Evolutionary conservation across 2,797 vertebrate genomes (phyloP).

Genomic region (Pteropus rufus): DNA sequence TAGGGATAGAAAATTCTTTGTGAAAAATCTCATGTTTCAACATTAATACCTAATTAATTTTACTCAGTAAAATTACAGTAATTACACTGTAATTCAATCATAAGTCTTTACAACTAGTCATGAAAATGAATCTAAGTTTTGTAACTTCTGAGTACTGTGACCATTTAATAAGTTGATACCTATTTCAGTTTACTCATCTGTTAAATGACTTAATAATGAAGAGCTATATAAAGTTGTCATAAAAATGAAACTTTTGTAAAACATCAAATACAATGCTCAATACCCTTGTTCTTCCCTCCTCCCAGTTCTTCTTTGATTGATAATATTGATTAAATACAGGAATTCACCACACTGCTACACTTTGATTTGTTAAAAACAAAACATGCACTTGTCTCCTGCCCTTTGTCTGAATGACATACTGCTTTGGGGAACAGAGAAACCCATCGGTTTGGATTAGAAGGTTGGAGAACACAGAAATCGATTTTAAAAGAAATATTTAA

Average conservation of each 20-base stretch:
- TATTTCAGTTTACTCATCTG: background rate
- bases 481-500: constrained; percentile 25
- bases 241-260: background rate
- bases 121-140: background rate
- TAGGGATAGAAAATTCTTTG: background rate
- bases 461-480: background rate
- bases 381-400: fast-evolving
- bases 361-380: background rate
- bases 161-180: background rate
- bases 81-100: background rate
- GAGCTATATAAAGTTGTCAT: background rate
- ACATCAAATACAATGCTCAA: background rate
- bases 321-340: background rate
- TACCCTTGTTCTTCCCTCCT: background rate
- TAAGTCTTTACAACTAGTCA: background rate
- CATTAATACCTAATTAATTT: background rate
- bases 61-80: background rate
- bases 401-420: background rate
- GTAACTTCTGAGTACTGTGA: background rate
- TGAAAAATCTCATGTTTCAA: background rate
- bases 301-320: background rate
- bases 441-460: background rate
- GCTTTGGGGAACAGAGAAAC: background rate
- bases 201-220: background rate
- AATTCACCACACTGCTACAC: background rate